Percentiles rank a stretch among this genome's conserved stretches.
phyloP scores from a whole-genome alignment of 2,113 vertebrate genomes.

The Osmerus mordax region DNA sequence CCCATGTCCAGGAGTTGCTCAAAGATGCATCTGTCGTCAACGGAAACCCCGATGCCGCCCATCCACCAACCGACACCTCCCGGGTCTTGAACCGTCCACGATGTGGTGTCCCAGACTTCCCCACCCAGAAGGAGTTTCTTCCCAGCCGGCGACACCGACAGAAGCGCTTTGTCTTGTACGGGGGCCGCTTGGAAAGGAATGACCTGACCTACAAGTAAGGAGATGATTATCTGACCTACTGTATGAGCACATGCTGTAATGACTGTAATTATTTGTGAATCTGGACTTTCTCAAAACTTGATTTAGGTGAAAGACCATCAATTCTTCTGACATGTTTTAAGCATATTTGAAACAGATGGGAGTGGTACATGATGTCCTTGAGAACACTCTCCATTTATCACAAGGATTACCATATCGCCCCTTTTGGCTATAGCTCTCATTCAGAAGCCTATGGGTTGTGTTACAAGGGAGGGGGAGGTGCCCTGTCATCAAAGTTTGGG shows the following conservation, averaged over 20 bases:
- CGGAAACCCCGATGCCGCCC: neutral
- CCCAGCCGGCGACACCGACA: slow-evolving; percentile 69
- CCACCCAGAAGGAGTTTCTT: slow-evolving; percentile 14
- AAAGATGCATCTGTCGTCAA: slow-evolving; percentile 37
- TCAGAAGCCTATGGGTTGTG: neutral
- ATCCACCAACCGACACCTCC: slow-evolving; percentile 8
- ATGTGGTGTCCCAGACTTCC: slow-evolving; percentile 84
- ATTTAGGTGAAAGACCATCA: neutral
- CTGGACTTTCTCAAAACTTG: neutral
- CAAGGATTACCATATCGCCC: neutral
- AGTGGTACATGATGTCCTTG: neutral
- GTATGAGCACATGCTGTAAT: neutral
- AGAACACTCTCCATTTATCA: neutral
- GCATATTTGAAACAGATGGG: neutral
- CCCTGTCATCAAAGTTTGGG: neutral
- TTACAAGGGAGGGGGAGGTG: neutral
- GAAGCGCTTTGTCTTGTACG: slow-evolving; percentile 83
- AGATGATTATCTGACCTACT: neutral
- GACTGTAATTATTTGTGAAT: neutral
- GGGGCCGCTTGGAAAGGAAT: slow-evolving; percentile 82
- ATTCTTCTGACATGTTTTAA: neutral
- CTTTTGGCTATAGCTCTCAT: neutral
- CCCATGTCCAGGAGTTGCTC: slow-evolving; percentile 48
- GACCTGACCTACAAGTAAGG: slow-evolving; percentile 91
- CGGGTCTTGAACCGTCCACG: slow-evolving; percentile 69